A percentile compares a stretch with the other conserved stretches of the same genome.
These are phyloP conservation scores for Dendrolimus pini DNA, from an alignment of 2,888 invertebrate genomes.

Conservation along the genomic window DNA sequence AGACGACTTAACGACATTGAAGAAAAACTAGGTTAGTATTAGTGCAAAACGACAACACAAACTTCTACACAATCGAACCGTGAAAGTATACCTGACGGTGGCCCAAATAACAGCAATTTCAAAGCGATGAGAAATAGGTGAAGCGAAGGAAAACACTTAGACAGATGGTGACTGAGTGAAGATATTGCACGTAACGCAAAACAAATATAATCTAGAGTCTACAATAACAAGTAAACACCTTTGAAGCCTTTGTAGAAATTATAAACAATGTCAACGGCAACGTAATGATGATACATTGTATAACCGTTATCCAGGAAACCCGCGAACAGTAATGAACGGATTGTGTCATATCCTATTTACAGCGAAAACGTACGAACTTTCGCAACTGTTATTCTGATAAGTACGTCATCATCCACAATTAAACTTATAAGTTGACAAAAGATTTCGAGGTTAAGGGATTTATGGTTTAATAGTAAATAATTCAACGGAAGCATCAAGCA, in stretches of 20 bases:
- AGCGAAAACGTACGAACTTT: conserved; percentile 43
- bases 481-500: too few relatives aligned
- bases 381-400: conserved; percentile 30
- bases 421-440: too few relatives aligned
- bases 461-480: too few relatives aligned
- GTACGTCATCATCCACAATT: not conserved
- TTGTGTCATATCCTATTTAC: conserved; percentile 70
- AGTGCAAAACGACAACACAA: not conserved
- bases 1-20: conserved; percentile 65
- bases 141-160: not conserved
- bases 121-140: not conserved
- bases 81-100: too few relatives aligned
- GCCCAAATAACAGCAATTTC: too few relatives aligned
- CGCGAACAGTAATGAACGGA: conserved; percentile 29
- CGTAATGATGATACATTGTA: not conserved
- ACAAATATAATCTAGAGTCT: not conserved
- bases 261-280: conserved; percentile 6
- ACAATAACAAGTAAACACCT: not conserved
- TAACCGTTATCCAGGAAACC: conserved; percentile 19
- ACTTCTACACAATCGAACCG: too few relatives aligned
- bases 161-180: not conserved
- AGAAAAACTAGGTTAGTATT: conserved; percentile 58
- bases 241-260: not conserved
- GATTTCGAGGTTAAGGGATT: too few relatives aligned
- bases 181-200: not conserved